Evolutionary conservation across 2,113 vertebrate species (phyloP).

Genomic region (Tor tambroides): DNA sequence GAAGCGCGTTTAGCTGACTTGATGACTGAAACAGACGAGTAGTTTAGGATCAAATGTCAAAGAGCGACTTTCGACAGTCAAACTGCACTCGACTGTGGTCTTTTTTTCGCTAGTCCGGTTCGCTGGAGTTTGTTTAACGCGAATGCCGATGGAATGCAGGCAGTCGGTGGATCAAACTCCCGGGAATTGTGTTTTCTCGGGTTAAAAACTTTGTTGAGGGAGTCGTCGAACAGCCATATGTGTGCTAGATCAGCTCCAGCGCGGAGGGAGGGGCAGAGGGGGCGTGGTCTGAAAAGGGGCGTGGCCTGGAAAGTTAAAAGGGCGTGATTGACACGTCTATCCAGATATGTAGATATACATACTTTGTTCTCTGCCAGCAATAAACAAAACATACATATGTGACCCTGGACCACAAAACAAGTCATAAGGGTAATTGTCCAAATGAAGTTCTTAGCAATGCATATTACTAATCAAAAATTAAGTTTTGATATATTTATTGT

Average conservation of each 20-base stretch:
- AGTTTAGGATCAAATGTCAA: conserved; percentile 18
- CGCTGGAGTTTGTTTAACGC: not conserved
- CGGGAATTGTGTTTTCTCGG: not conserved
- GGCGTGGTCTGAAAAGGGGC: conserved; percentile 27
- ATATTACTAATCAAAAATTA: too few relatives aligned
- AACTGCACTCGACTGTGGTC: conserved; percentile 4
- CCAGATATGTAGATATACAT: not conserved
- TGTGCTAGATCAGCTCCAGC: conserved; percentile 47
- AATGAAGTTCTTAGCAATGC: too few relatives aligned
- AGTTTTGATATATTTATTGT: too few relatives aligned
- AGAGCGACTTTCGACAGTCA: conserved; percentile 33
- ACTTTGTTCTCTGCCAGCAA: not conserved
- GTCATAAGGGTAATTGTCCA: too few relatives aligned
- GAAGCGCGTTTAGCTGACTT: conserved; percentile 21
- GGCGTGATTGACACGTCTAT: conserved; percentile 41
- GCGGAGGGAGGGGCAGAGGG: conserved; percentile 36
- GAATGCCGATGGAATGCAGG: not conserved
- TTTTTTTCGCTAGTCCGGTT: not conserved
- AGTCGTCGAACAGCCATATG: conserved; percentile 49
- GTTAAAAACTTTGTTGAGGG: conserved; percentile 53
- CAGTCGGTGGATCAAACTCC: not conserved
- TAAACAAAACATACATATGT: not conserved
- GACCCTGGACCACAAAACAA: not conserved
- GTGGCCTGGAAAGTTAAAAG: conserved; percentile 18
- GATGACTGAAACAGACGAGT: conserved; percentile 40